Evolutionary conservation across 2,797 vertebrate species (phyloP).

Genomic region (Triplophysa bombifrons): DNA sequence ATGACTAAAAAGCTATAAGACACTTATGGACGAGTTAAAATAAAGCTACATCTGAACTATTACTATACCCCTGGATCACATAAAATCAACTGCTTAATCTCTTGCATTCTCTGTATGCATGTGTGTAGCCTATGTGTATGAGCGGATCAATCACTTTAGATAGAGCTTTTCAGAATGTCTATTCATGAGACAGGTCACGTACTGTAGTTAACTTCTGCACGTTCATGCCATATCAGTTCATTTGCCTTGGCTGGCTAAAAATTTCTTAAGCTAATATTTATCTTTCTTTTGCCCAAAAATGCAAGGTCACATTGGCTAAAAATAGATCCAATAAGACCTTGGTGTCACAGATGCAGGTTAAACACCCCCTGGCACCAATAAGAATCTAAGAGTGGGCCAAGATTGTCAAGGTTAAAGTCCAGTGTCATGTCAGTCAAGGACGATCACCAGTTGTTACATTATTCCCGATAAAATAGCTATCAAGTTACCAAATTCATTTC

Average conservation of each 20-base stretch:
- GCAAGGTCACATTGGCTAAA: slow-evolving; percentile 64
- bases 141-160: not conserved
- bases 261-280: slow-evolving; percentile 66
- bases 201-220: not conserved
- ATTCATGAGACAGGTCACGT: not conserved
- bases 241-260: slow-evolving; percentile 31
- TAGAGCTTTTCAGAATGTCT: not conserved
- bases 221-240: not conserved
- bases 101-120: not conserved
- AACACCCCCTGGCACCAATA: slow-evolving; percentile 25
- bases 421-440: slow-evolving; percentile 18
- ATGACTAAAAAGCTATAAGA: slow-evolving; percentile 16
- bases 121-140: no score
- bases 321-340: slow-evolving; percentile 69
- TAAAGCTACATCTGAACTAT: slow-evolving; percentile 9
- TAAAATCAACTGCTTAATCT: not conserved
- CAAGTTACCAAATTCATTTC: slow-evolving; percentile 5
- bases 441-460: not conserved
- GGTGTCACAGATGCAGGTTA: slow-evolving; percentile 39
- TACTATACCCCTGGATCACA: not conserved
- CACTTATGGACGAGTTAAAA: not conserved
- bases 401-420: slow-evolving; percentile 42
- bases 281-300: slow-evolving; percentile 47
- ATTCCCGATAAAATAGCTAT: slow-evolving; percentile 3
- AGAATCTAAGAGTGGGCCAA: not conserved